phyloP scores from a whole-genome alignment of 2,888 invertebrate species.

The Lamellibrachia columna region DNA sequence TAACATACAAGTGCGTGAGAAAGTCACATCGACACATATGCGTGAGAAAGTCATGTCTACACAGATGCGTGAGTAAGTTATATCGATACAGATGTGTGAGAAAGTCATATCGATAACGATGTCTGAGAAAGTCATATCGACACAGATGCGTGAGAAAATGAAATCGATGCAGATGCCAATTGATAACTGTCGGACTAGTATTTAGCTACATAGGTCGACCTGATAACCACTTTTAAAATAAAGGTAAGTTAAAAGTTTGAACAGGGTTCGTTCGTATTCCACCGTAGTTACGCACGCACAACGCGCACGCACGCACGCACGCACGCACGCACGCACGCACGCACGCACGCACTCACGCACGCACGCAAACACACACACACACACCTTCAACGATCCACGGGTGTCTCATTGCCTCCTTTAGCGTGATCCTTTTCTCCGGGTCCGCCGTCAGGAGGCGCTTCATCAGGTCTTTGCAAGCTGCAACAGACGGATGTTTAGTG shows the following conservation, averaged over 20 bases:
- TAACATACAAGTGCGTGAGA: too few species aligned
- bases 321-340: background rate
- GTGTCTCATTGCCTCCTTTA: slow-evolving; percentile 59
- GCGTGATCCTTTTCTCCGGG: slow-evolving; percentile 55
- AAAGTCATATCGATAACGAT: too few species aligned
- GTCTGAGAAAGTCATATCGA: too few species aligned
- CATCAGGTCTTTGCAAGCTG: slow-evolving; percentile 60
- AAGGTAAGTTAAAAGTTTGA: too few species aligned
- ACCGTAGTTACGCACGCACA: background rate
- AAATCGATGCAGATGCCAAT: background rate
- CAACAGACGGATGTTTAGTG: background rate
- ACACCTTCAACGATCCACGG: slow-evolving; percentile 60
- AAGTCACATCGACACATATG: too few species aligned
- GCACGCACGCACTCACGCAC: too few species aligned
- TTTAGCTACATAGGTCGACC: background rate
- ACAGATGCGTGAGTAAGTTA: too few species aligned
- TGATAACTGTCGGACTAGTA: background rate
- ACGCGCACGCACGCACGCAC: background rate
- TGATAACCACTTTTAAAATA: too few species aligned
- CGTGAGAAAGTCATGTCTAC: too few species aligned
- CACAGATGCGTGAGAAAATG: too few species aligned
- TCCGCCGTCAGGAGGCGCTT: slow-evolving; percentile 58
- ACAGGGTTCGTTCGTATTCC: too few species aligned
- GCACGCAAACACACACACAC: background rate
- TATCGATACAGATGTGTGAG: too few species aligned